Evolutionary conservation across 2,113 vertebrate genomes (phyloP), one percentile per base, ranked within the genome.

Genomic region (Chlorodrepanis virens): DNA sequence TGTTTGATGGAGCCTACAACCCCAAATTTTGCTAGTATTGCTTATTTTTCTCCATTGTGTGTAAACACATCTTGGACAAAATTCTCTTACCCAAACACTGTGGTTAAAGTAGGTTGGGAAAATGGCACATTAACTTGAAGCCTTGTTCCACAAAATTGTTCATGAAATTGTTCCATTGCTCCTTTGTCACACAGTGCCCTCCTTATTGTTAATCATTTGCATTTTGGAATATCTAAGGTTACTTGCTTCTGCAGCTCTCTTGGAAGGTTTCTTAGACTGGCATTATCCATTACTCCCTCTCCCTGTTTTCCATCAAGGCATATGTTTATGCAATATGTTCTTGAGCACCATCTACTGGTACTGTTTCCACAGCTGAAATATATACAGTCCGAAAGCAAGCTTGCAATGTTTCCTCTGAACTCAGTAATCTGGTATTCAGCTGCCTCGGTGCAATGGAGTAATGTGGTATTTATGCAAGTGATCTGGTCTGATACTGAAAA

Each of bases 341-440:
- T 96, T 92, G 79, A 97, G 94, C 93, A 86, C 95, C 94, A 96
- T 96, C 96, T 97, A 47, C 94, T 97, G 96, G 95, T 44, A 49
- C 61, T 49, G 40, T 22, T 93, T 86, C 27, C 31, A 56, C 31
- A 59, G 86, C 27, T 44, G 9, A 94, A 88, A 65, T 42, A 76
- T 1, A 7, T 35, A 28, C 10, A 80, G 33, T 50, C 27, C 40
- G 35, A 81, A 65, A 92, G 25, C 13, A 65, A 35, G 33, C 1
- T 35, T 86, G 19, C 31, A 53, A 11, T 63, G 39, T 56, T 52
- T 92, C 59, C 15, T 65, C 60, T 71, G 44, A 40, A 50, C 15
- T 77, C 47, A 54, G 33, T 40, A 82, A 69, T 44, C 12, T 63
- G 20, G 3, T 68, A 44, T 63, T 76, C 39, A 60, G 74, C 20